Percentiles rank a stretch among this genome's conserved stretches.
phyloP scores from a whole-genome alignment of 2,797 vertebrate genomes.

The Tapera naevia region DNA sequence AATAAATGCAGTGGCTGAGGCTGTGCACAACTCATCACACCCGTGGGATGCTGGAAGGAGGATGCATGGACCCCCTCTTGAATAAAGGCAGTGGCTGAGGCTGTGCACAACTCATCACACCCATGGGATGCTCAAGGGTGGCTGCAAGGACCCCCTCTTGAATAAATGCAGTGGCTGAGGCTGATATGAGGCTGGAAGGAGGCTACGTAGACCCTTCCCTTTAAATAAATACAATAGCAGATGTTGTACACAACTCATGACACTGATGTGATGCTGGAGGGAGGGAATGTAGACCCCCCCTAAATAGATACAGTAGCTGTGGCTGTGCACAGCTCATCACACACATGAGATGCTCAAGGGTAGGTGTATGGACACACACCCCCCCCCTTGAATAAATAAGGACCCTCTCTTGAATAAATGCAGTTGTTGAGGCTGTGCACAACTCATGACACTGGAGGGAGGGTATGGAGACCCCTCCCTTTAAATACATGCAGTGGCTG shows the following conservation, averaged over 20 bases:
- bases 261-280: background rate
- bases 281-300: background rate
- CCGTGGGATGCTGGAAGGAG: background rate
- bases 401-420: no score
- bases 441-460: background rate
- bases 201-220: no score
- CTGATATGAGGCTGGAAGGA: no score
- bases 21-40: background rate
- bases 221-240: background rate
- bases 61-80: fast-evolving
- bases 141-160: background rate
- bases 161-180: no score
- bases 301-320: background rate
- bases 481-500: background rate
- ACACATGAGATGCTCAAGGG: no score
- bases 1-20: background rate
- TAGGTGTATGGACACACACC: no score
- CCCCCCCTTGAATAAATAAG: background rate
- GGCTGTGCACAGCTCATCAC: background rate
- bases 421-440: background rate
- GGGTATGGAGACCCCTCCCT: no score
- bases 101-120: background rate
- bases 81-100: background rate
- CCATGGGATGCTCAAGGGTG: no score
- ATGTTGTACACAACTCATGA: background rate